Evolutionary conservation across 2,113 vertebrate genomes (phyloP), one percentile per base, ranked within the genome.

Genomic region (Galbula dea): DNA sequence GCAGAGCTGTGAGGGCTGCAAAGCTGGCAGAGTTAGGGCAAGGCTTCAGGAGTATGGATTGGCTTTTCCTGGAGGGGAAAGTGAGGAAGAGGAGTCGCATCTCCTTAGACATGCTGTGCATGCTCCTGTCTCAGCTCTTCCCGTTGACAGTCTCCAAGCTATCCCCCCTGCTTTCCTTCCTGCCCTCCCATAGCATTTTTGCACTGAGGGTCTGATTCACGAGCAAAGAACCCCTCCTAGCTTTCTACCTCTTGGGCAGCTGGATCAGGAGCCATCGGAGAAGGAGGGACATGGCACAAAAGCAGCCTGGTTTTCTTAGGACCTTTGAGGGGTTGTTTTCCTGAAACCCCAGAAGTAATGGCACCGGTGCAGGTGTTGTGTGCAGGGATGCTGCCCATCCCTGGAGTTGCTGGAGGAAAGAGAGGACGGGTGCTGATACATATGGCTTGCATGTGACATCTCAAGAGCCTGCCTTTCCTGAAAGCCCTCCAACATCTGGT

Each of bases 401-500:
- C 61, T 10, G 2, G 77, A 49, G 29, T 54, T 79, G 83, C 49
- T 2, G 4, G 79, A 83, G 88, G 83, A 68, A 89, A 77, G 72
- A 78, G 72, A 80, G 72, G 75, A 72, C 4, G 77, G 79, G 75
- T 83, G 82, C 52, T 0, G 20, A 52, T 93, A 85, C 94, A 94
- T 94, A 88, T 96, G 95, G 94, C 89, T 92, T 7, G 3, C 95
- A 95, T 95, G 91, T 95, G 93, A 74, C 76, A 73, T 94, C 82
- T 79, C 48, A 51, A 93, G 89, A 89, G 95, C 83, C 61, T 95
- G 94, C 95, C 89, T 94, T 94, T 88, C 76, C 93, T 94, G 94
- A 96, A 94, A 95, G 79, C 78, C 52, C 52, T 92, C 85, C 94
- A 93, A 71, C 95, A 95, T 93, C 93, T 96, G 93, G 91, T 86